phyloP scores from a whole-genome alignment of 1,140 invertebrate species.

The Macrobrachium nipponense region DNA sequence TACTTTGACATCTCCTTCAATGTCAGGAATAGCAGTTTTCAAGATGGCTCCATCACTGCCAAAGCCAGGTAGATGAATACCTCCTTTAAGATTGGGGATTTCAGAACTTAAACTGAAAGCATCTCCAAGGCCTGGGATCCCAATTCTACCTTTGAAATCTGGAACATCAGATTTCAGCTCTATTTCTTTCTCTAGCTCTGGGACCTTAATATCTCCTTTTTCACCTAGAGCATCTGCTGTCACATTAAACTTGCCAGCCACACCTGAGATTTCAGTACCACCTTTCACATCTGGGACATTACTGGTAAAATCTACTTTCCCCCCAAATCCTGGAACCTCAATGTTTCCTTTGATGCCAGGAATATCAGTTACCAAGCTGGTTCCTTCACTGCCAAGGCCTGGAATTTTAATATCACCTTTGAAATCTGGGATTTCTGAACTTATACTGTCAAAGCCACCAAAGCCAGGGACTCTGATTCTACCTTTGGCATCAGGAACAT shows the following conservation, averaged over 20 bases:
- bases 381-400: too few relatives aligned
- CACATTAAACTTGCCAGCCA: background rate
- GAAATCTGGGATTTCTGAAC: too few relatives aligned
- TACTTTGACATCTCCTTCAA: background rate
- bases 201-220: background rate
- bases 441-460: background rate
- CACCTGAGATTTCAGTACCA: background rate
- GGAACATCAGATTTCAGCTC: slow-evolving; percentile 4
- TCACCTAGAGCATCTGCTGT: too few relatives aligned
- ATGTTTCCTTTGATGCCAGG: too few relatives aligned
- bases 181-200: background rate
- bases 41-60: background rate
- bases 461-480: background rate
- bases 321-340: background rate
- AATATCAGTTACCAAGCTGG: too few relatives aligned
- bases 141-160: background rate
- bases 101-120: background rate
- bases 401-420: too few relatives aligned
- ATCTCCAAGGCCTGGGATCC: slow-evolving; percentile 2
- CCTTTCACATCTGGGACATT: background rate
- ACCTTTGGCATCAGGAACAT: background rate
- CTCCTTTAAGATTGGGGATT: background rate
- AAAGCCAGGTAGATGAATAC: slow-evolving; percentile 4
- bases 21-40: background rate
- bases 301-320: background rate